These are phyloP conservation scores for Pandion haliaetus DNA, from an alignment of 2,113 vertebrate genomes.

Conservation along the genomic window DNA sequence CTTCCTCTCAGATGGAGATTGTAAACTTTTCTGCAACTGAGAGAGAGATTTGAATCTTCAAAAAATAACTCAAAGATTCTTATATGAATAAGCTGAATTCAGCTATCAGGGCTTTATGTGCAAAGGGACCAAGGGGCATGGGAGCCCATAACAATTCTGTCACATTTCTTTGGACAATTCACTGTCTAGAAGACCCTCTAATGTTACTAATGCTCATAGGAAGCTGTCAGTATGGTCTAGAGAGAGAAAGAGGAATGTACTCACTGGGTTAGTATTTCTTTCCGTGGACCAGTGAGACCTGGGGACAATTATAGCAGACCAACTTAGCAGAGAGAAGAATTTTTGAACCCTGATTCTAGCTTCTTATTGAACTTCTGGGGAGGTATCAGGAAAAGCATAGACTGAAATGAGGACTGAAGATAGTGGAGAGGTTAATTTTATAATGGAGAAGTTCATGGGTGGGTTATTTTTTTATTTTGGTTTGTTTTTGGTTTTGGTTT, in stretches of 20 bases:
- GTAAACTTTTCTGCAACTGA: background rate
- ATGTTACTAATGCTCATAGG: background rate
- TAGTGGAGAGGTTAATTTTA: background rate
- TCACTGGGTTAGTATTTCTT: background rate
- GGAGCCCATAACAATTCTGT: background rate
- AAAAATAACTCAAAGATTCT: background rate
- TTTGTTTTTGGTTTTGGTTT: background rate
- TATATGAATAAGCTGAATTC: background rate
- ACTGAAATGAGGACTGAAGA: background rate
- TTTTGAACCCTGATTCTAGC: background rate
- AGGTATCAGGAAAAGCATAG: background rate
- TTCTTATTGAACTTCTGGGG: background rate
- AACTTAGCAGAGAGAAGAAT: background rate
- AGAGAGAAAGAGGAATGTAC: background rate
- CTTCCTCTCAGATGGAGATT: background rate
- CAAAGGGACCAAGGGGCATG: background rate
- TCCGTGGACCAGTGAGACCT: background rate
- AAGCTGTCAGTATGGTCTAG: background rate
- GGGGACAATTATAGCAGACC: background rate
- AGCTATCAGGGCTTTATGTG: background rate
- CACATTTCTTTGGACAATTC: background rate
- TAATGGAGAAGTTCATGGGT: background rate
- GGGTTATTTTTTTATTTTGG: too few relatives aligned
- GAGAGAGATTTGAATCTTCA: background rate
- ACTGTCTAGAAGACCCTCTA: background rate